Base-by-base conservation (phyloP, 2,113 vertebrate genomes). In the Megaleporinus macrocephalus region DNA sequence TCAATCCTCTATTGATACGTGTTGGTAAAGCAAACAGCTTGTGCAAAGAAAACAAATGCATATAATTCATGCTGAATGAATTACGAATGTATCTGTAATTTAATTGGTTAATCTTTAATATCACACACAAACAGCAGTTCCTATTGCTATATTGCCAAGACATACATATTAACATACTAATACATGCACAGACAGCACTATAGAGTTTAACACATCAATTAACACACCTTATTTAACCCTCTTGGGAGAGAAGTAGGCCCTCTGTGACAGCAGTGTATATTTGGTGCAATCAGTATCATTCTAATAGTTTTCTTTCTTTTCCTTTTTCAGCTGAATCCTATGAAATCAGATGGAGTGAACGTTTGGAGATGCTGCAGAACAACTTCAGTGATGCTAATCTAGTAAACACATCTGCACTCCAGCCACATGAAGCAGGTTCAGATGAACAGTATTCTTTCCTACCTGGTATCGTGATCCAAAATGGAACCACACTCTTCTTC, bases 371-470 rank as follows among this genome's bases (percentile, higher is more conserved):
- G 27, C 77, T 93, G 81, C 88, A 66, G 76, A 71, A 86, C 16
- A 83, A 89, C 33, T 95, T 94, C 79, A 79, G 65, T 71, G 86
- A 49, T 11, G 72, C 80, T 13, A 75, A 84, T 73, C 77, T 77
- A 62, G 71, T 94, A 71, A 89, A 92, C 79, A 73, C 81, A 20
- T 86, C 86, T 4, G 59, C 61, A 10, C 29, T 92, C 30, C 78
- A 27, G 41, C 90, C 90, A 68, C 86, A 90, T 27, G 41, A 26
- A 27, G 87, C 87, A 51, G 92, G 91, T n/a, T 87, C 68, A 65
- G 86, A 36, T 73, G 92, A 94, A 82, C 78, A 63, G n/a, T 88
- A 91, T 85, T 75, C 84, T 44, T 92, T 94, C 71, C 88, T 84
- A 33, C 78, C 81, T 41, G 53, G 83, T 44, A 73, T 62, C 78